These are phyloP conservation scores for Neogale vison DNA, from an alignment of 2,113 vertebrate species.

Conservation along the genomic window DNA sequence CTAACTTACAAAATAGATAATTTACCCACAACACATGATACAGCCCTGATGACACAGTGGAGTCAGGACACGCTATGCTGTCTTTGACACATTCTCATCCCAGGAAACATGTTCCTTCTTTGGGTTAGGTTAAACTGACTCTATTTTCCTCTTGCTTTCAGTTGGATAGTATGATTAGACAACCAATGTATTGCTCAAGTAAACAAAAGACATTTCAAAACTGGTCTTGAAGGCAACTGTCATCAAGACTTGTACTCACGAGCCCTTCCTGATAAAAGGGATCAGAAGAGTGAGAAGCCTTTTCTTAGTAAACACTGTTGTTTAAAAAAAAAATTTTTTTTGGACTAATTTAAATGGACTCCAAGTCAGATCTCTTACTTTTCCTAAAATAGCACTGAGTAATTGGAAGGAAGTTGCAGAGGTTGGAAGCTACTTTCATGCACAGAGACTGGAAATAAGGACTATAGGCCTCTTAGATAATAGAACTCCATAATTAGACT, in stretches of 20 bases:
- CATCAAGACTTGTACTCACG: neutral
- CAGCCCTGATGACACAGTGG: conserved; percentile 69
- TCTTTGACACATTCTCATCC: conserved; percentile 76
- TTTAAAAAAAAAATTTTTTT: neutral
- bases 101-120: neutral
- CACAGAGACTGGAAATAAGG: conserved; percentile 4
- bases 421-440: neutral
- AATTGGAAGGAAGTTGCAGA: neutral
- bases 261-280: neutral
- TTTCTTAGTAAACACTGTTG: neutral
- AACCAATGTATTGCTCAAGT: conserved; percentile 16
- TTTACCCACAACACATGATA: conserved; percentile 81
- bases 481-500: neutral
- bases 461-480: neutral
- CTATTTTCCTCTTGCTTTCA: conserved; percentile 57
- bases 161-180: conserved; percentile 2
- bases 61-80: conserved; percentile 60
- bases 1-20: conserved; percentile 81
- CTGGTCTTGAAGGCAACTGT: conserved; percentile 7
- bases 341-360: neutral
- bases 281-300: neutral
- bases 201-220: conserved; percentile 56
- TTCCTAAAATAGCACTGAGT: conserved; percentile 22
- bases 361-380: neutral
- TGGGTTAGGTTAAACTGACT: conserved; percentile 25